Percentiles rank a stretch among this genome's conserved stretches.
Conservation (phyloP, 2,113 vertebrate species). For the Phalacrocorax pelagicus region DNA sequence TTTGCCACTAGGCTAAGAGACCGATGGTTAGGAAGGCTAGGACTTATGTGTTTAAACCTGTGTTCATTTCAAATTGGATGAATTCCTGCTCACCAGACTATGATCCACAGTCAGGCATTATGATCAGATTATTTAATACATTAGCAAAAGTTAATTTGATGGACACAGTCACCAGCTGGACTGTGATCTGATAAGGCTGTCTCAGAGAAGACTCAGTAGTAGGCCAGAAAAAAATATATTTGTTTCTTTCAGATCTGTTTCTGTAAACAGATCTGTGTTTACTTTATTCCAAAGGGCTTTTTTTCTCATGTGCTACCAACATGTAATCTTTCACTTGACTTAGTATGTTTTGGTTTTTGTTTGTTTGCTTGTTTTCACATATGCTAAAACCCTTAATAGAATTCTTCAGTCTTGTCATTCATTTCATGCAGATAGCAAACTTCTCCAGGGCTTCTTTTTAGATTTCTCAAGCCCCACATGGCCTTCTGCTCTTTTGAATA, state of each 20-base stretch:
- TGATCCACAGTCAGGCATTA: conserved; percentile 30
- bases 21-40: not conserved
- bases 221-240: not conserved
- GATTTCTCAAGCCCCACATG: not conserved
- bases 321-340: conserved; percentile 26
- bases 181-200: conserved; percentile 38
- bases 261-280: conserved; percentile 45
- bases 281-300: not conserved
- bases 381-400: conserved; percentile 6
- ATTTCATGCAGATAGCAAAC: not conserved
- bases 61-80: conserved; percentile 2
- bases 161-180: conserved; percentile 34
- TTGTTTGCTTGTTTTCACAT: conserved; percentile 38
- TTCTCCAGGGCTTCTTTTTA: not conserved
- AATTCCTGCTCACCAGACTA: conserved; percentile 56
- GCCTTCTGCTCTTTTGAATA: not conserved
- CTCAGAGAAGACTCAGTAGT: conserved; percentile 1
- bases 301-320: not conserved
- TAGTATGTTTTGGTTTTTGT: not conserved
- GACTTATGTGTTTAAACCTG: not conserved
- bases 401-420: not conserved
- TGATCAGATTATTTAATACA: conserved; percentile 24
- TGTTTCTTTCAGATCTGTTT: not conserved
- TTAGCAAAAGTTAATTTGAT: conserved; percentile 42
- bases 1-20: not conserved